Conservation (phyloP, 2,888 invertebrate genomes). For the Elegia similella region DNA sequence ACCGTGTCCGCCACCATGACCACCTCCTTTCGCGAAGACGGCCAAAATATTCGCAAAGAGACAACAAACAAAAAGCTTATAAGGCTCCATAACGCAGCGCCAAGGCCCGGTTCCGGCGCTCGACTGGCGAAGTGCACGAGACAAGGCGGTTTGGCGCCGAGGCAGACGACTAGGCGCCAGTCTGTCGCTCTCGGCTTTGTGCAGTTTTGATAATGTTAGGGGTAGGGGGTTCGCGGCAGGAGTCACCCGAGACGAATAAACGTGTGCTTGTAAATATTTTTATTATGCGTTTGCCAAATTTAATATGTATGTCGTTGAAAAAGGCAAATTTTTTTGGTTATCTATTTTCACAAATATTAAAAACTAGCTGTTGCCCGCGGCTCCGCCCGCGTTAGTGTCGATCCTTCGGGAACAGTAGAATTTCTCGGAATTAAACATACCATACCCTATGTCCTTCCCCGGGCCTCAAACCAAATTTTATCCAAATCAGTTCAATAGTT, state of each 20-base stretch:
- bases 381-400: no score
- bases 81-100: constrained; percentile 57
- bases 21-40: constrained; percentile 42
- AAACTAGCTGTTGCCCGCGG: no score
- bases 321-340: no score
- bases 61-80: constrained; percentile 37
- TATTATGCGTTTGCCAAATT: background rate
- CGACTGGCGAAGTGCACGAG: constrained; percentile 58
- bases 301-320: background rate
- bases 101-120: constrained; percentile 56
- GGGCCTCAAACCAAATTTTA: no score
- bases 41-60: constrained; percentile 33
- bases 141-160: constrained; percentile 52
- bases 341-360: no score
- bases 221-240: background rate
- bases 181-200: constrained; percentile 43
- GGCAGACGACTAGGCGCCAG: constrained; percentile 64
- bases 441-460: no score
- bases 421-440: no score
- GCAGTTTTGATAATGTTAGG: constrained; percentile 17
- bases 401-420: no score
- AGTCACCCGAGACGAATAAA: background rate
- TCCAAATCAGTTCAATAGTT: no score
- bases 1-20: background rate
- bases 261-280: background rate